Evolutionary conservation across 2,888 invertebrate species (phyloP), one percentile per base, ranked within the genome.

Genomic region (Galeopsomyia nigrocyanea): DNA sequence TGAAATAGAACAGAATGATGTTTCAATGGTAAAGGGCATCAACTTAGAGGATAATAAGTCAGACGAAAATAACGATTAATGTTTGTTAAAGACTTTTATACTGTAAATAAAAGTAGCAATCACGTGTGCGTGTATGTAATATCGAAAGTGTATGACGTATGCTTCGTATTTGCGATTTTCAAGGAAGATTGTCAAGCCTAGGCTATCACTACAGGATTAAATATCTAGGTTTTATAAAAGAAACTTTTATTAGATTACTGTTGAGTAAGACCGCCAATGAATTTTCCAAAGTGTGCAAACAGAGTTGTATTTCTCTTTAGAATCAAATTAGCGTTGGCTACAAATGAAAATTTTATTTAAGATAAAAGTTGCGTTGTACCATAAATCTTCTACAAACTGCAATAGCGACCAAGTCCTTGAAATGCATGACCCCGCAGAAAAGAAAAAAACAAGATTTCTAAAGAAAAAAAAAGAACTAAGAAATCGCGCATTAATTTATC

Each of bases 21-120:
- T 16, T 60, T 63, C 63, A 14, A 67, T 74, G 21, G 53, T 49
- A 56, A 64, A 64, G 47, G 74, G 64, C 0, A 26, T 5, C 5
- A 58, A 67, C 39, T 3, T 39, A 19, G 62, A 67, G 10, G 55
- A 53, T 39, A 39, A 5, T 1, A 70, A 74, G n/a, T 60, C 26
- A 13, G 81, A 84, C 19, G 82, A 82, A 66, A 84, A 82, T 70
- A 81, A 81, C 77, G 85, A 81, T 79, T 86, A 86, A 79, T 82
- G 78, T 72, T 78, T 66, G 71, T 67, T 71, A 75, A 65, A 62
- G 68, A 39, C 47, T 69, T 76, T 64, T 67, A 73, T 57, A 53
- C 19, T 72, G 74, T 74, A 76, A 70, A 74, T 74, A 72, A 63
- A 61, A 58, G 58, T 71, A 74, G 69, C 68, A 72, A 65, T 72